Base-by-base conservation (phyloP, 2,113 vertebrate species). In the Scopus umbretta region DNA sequence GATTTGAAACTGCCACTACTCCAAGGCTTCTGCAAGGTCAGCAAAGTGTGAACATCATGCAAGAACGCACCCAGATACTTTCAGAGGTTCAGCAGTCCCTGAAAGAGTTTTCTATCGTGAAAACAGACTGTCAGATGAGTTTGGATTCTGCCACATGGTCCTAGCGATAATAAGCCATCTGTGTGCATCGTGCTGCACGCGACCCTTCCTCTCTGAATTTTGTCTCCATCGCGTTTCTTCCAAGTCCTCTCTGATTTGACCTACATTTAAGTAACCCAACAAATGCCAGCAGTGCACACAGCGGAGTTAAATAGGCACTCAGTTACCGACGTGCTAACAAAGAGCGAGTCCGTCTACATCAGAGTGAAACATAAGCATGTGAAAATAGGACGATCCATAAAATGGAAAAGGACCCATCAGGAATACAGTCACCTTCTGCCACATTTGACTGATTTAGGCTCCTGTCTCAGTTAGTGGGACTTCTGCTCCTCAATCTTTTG, bases 161-260 rank as follows among this genome's bases (percentile, higher is more conserved):
- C 79, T 45, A 75, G 74, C 6, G 50, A 88, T 73, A 70, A 88
- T 12, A 75, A 96, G 80, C 97, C 96, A 96, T 97, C 97, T 96
- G 96, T 40, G 90, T 56, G 83, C 67, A 3, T 45, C 29, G 5
- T 2, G 65, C 80, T 10, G 14, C 8, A 43, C 76, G 0, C 3
- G 2, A 15, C 91, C 80, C 61, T 10, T 55, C 84, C 79, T 34
- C 86, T 50, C 56, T 27, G 52, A 1, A 1, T 27, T 71, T 6
- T 21, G 34, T 22, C 59, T 72, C 74, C 38, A 9, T 6, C 23
- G 3, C 36, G 86, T 65, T 62, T 26, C 83, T 67, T 38, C 61
- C 42, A 2, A 47, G 27, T 25, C 55, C 49, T 89, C 80, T 42
- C 58, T 6, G 26, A 16, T 36, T 16, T 83, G 90, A 66, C 86